These are phyloP conservation scores for Vombatus ursinus DNA, from an alignment of 2,113 vertebrate genomes.

Conservation along the genomic window DNA sequence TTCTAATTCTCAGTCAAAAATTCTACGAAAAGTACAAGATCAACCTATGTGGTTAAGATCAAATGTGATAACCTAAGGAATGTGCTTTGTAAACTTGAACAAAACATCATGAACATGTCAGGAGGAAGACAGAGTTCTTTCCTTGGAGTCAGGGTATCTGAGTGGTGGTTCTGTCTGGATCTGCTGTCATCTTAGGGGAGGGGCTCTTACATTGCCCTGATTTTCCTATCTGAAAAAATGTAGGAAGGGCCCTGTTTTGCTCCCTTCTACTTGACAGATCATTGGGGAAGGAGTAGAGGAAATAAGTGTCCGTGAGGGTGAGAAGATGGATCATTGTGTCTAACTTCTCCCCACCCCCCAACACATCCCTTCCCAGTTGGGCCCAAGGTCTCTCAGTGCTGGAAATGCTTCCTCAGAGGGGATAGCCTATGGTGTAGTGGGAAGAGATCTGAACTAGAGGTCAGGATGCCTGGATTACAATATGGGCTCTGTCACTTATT, in stretches of 20 bases:
- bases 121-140: too few relatives aligned
- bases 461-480: not conserved
- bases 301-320: not conserved
- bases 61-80: not conserved
- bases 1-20: too few relatives aligned
- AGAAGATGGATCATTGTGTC: not conserved
- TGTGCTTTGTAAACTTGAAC: not conserved
- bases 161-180: too few relatives aligned
- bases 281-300: not conserved
- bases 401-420: not conserved
- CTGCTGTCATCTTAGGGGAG: too few relatives aligned
- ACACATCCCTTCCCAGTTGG: not conserved
- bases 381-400: not conserved
- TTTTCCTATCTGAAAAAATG: not conserved
- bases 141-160: too few relatives aligned
- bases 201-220: not conserved
- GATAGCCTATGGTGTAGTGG: not conserved
- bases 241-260: not conserved
- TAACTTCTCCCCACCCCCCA: not conserved
- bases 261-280: not conserved
- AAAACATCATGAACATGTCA: not conserved
- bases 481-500: not conserved
- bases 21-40: too few relatives aligned
- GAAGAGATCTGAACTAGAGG: not conserved
- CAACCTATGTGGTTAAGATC: not conserved